Conservation (phyloP, 2,888 invertebrate genomes). For the Liopterus haemorrhoidalis region DNA sequence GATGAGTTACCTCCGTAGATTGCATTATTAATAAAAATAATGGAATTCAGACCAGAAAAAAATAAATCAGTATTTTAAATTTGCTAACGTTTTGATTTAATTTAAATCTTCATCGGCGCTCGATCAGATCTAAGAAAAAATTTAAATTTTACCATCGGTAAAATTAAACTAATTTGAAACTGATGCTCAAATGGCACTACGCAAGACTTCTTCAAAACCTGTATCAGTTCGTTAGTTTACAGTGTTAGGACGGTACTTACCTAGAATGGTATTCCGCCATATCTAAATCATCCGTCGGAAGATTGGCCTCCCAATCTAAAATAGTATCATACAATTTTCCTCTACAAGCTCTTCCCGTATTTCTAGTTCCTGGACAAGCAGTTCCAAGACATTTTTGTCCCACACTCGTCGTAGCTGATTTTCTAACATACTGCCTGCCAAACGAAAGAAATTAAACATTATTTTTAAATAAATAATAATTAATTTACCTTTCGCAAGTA, state of each 20-base stretch:
- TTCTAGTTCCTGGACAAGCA: slow-evolving; percentile 58
- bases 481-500: slow-evolving; percentile 67
- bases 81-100: too few species aligned
- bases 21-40: too few species aligned
- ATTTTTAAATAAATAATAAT: not conserved
- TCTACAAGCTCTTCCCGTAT: slow-evolving; percentile 68
- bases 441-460: slow-evolving; percentile 1
- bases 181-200: not conserved
- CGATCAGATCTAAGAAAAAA: too few species aligned
- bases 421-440: slow-evolving; percentile 72
- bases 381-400: slow-evolving; percentile 67
- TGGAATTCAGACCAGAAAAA: too few species aligned
- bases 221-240: not conserved
- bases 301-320: slow-evolving; percentile 93
- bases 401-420: slow-evolving; percentile 71
- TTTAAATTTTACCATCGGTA: too few species aligned
- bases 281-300: slow-evolving; percentile 80
- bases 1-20: not conserved
- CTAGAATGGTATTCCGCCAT: slow-evolving; percentile 82
- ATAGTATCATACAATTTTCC: slow-evolving; percentile 86
- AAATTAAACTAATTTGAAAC: too few species aligned
- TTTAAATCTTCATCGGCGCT: too few species aligned
- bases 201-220: not conserved
- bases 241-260: slow-evolving; percentile 49
- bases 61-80: too few species aligned